phyloP scores from a whole-genome alignment of 1,140 invertebrate species.

The Aethina tumida region DNA sequence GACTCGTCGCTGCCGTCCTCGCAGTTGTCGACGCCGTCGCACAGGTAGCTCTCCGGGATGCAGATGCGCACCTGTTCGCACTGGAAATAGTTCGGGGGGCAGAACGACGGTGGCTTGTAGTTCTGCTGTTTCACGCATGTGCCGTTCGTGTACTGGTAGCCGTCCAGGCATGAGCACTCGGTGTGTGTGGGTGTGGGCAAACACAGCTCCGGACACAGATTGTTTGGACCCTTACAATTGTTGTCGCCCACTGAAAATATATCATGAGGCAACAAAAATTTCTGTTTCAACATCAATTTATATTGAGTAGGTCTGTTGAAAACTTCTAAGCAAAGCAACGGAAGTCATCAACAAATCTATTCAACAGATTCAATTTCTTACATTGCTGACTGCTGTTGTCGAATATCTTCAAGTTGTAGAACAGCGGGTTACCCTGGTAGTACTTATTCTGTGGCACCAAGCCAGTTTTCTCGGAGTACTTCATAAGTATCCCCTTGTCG shows the following conservation, averaged over 20 bases:
- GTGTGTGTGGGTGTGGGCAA: constrained; percentile 38
- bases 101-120: constrained; percentile 14
- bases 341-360: not conserved
- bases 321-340: not conserved
- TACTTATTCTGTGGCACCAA: constrained; percentile 35
- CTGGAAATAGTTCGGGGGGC: constrained; percentile 35
- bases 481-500: constrained; percentile 50
- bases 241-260: too few species aligned
- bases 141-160: constrained; percentile 30
- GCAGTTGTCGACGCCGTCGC: constrained; percentile 78
- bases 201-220: constrained; percentile 46
- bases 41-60: constrained; percentile 46
- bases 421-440: constrained; percentile 42
- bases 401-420: constrained; percentile 55
- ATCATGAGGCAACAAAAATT: too few species aligned
- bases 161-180: constrained; percentile 47
- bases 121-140: constrained; percentile 19
- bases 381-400: constrained; percentile 33
- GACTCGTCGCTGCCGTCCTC: constrained; percentile 75
- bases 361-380: not conserved
- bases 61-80: constrained; percentile 37
- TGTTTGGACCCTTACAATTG: constrained; percentile 36
- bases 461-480: constrained; percentile 37
- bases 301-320: too few species aligned
- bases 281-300: too few species aligned